phyloP scores from a whole-genome alignment of 2,113 vertebrate genomes.

The Mustelus asterias region DNA sequence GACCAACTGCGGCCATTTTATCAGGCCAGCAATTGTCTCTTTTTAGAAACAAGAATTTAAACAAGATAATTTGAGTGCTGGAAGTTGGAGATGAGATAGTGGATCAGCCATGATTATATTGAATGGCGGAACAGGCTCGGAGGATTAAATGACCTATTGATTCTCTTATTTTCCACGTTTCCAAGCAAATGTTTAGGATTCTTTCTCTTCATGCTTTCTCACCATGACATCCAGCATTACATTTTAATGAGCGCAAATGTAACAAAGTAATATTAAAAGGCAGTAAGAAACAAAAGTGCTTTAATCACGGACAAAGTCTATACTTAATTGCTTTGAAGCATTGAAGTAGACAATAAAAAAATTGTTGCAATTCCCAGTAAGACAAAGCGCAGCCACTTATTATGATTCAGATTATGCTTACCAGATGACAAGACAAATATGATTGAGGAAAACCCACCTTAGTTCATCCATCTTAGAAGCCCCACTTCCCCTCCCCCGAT shows the following conservation, averaged over 20 bases:
- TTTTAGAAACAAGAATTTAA: no score
- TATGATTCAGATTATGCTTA: not conserved
- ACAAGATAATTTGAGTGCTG: no score
- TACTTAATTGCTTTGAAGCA: not conserved
- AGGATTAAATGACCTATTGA: no score
- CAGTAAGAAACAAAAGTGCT: not conserved
- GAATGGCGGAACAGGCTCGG: no score
- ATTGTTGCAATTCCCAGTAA: not conserved
- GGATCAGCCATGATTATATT: no score
- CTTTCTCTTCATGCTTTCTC: no score
- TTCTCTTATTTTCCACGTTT: no score
- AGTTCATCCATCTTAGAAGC: not conserved
- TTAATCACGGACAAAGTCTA: not conserved
- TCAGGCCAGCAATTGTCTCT: no score
- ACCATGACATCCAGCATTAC: not conserved
- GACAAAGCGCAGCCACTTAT: not conserved
- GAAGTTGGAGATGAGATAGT: no score
- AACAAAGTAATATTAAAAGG: not conserved
- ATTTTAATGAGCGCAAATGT: not conserved
- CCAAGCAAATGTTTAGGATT: no score
- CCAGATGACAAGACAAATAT: not conserved
- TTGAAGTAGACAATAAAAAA: not conserved
- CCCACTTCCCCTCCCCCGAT: not conserved
- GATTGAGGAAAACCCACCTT: not conserved
- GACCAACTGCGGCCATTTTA: no score